These are phyloP conservation scores for Rosalia funebris DNA, from an alignment of 2,888 invertebrate species.

Conservation along the genomic window DNA sequence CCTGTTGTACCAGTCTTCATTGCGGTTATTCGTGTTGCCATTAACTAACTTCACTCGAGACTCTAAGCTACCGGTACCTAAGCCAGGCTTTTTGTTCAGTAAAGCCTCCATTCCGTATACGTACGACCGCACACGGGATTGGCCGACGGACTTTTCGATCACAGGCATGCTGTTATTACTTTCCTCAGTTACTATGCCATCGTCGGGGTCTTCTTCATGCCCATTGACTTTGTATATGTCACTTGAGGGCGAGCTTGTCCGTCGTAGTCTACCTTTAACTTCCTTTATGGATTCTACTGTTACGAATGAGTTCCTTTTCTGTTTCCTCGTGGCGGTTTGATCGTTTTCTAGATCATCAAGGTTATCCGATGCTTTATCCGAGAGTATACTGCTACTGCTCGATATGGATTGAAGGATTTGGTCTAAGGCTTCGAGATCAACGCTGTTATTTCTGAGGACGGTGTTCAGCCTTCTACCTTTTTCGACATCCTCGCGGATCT, in stretches of 20 bases:
- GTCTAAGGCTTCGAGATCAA: constrained; percentile 67
- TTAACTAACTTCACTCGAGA: constrained; percentile 62
- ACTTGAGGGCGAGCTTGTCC: constrained; percentile 65
- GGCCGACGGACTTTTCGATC: constrained; percentile 31
- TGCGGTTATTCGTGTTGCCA: constrained; percentile 53
- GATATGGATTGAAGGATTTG: constrained; percentile 64
- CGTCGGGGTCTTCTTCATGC: constrained; percentile 59
- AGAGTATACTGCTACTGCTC: constrained; percentile 50
- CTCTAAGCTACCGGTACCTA: constrained; percentile 65
- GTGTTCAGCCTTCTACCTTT: constrained; percentile 67
- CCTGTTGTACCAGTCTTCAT: constrained; percentile 77
- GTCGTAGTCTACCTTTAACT: constrained; percentile 69
- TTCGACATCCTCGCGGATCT: constrained; percentile 68
- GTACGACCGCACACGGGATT: constrained; percentile 62
- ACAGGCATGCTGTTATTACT: constrained; percentile 18
- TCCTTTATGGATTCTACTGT: constrained; percentile 71
- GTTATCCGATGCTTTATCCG: constrained; percentile 46
- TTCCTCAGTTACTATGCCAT: constrained; percentile 65
- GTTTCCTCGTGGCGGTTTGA: constrained; percentile 44
- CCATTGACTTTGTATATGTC: constrained; percentile 49
- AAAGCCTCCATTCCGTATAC: constrained; percentile 64
- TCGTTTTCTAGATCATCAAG: constrained; percentile 49
- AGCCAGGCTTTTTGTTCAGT: constrained; percentile 54
- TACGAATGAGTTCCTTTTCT: constrained; percentile 66
- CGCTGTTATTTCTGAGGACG: constrained; percentile 67